Conservation (phyloP, 2,888 invertebrate genomes). For the Glomeris marginata region DNA sequence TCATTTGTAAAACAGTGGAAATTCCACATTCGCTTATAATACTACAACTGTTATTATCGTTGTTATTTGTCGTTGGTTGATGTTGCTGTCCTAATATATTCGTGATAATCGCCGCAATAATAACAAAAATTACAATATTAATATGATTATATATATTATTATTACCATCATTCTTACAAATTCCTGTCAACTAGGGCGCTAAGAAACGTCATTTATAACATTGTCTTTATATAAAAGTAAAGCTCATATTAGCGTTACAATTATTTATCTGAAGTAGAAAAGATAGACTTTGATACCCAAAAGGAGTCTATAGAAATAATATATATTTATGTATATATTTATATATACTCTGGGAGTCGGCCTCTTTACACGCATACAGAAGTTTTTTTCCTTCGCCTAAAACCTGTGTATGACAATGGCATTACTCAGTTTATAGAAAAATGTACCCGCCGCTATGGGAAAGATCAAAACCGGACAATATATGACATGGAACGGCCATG, state of each 20-base stretch:
- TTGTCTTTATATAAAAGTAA: conserved; percentile 11
- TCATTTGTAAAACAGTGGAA: conserved; percentile 1
- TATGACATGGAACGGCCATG: too few relatives aligned
- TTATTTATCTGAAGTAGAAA: conserved; percentile 12
- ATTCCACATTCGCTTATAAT: not conserved
- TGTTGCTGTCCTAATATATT: not conserved
- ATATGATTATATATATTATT: not conserved
- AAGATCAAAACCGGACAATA: too few relatives aligned
- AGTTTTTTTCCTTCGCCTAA: not conserved
- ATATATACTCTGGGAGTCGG: conserved; percentile 10
- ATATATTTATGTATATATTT: conserved; percentile 19
- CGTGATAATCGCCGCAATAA: not conserved
- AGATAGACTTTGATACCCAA: conserved; percentile 12
- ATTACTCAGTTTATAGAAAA: too few relatives aligned
- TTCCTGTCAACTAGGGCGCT: not conserved
- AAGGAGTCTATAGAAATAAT: conserved; percentile 13
- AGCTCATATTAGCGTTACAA: conserved; percentile 5
- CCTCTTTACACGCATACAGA: not conserved
- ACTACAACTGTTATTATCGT: not conserved
- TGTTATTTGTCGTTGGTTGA: not conserved
- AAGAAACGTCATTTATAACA: conserved; percentile 1
- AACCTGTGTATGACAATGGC: too few relatives aligned
- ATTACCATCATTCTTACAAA: not conserved
- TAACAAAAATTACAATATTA: not conserved
- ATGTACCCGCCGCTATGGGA: too few relatives aligned